Conservation (phyloP, 2,113 vertebrate species). For the Alethe castanea region DNA sequence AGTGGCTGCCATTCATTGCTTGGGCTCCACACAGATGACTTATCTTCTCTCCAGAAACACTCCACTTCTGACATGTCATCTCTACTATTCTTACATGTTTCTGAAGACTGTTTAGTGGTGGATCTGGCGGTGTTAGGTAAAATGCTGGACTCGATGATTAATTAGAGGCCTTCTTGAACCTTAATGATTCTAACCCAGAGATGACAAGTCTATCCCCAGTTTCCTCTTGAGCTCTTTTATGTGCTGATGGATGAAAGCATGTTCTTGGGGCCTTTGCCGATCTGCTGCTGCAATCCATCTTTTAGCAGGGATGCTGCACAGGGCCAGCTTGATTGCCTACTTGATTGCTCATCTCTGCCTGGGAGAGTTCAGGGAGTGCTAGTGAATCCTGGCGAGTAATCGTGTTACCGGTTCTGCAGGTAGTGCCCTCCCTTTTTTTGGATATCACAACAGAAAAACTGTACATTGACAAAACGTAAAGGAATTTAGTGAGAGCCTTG, state of each 20-base stretch:
- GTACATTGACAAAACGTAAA: neutral
- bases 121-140: neutral
- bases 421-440: neutral
- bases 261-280: neutral
- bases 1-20: neutral
- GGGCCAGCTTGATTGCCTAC: neutral
- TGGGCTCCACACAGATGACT: neutral
- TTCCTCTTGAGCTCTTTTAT: neutral
- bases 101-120: neutral
- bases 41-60: neutral
- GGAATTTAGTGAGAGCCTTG: neutral
- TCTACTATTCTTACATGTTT: fast-evolving
- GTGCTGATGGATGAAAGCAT: neutral
- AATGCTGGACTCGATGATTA: neutral
- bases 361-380: neutral
- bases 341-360: neutral
- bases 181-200: neutral
- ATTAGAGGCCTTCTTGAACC: neutral
- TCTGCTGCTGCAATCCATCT: neutral
- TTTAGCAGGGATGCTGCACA: neutral
- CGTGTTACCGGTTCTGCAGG: neutral
- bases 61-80: neutral
- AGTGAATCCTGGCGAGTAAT: neutral
- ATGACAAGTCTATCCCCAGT: neutral
- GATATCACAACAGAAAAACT: neutral